Base-by-base conservation (phyloP, 2,113 vertebrate species). In the Condylura cristata region DNA sequence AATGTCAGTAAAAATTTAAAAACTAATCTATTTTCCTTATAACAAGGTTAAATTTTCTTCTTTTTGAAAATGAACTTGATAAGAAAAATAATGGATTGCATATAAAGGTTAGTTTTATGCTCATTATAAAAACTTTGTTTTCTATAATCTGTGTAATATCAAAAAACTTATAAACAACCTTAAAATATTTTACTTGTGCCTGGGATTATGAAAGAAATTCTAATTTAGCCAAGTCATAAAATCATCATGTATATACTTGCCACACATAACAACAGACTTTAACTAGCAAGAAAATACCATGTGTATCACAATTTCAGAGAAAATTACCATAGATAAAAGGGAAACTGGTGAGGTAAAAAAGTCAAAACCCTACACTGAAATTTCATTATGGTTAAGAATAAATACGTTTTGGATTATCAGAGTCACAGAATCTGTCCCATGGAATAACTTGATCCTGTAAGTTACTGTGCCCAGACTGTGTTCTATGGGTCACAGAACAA, bases 271-370 rank as follows among this genome's bases (percentile, higher is more conserved):
- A 87, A 12, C 18, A 79, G 20, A 63, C 58, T 34, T 72, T 74
- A 75, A 93, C 41, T 3, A 88, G 74, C 32, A 93, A 94, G 74
- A 74, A 65, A 70, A 93, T 65, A 70, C 95, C 92, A 94, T 44
- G 17, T 41, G 72, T 66, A 75, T 26, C 4, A 81, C 5, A 56
- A 61, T 81, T 86, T 68, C 85, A 65, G 39, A 94, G 41, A 89
- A 81, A 79, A 78, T 72, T 28, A 12, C 3, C 17, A 79, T 2
- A 68, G 24, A 66, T 9, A 84, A 84, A 93, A 84, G 41, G 58
- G 14, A 78, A 95, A 82, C 32, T 6, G 88, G 6, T 34, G n/a
- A 56, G 22, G 1, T 6, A 53, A 83, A 53, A 86, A n/a, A 14
- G 12, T 26, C 13, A 88, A 90, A 34, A 32, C 46, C 17, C 20